Conservation (phyloP, 2,113 vertebrate species). For the Leptocoma aspasia region DNA sequence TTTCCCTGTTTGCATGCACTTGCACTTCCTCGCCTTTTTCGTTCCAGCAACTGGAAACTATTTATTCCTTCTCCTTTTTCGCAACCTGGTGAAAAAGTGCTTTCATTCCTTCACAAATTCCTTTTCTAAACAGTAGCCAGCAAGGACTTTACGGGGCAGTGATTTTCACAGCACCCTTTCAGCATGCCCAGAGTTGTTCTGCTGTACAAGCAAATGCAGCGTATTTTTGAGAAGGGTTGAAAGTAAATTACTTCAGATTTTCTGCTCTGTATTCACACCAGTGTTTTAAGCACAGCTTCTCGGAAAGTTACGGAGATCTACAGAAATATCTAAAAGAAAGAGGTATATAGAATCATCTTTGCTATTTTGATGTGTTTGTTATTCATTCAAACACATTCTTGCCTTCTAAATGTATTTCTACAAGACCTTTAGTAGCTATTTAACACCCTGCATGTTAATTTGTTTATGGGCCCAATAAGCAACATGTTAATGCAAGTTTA, state of each 20-base stretch:
- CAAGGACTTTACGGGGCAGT: not conserved
- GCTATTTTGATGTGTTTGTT: not conserved
- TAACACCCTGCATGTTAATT: not conserved
- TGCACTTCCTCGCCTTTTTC: not conserved
- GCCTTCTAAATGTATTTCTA: not conserved
- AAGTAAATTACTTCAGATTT: not conserved
- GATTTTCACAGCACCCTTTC: not conserved
- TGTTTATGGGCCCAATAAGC: not conserved
- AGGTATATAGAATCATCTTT: not conserved
- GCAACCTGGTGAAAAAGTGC: not conserved
- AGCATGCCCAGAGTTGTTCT: not conserved
- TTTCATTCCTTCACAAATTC: not conserved
- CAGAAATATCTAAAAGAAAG: not conserved
- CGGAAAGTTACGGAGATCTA: not conserved
- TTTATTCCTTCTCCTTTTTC: not conserved
- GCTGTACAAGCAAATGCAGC: not conserved
- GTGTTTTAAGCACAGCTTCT: not conserved
- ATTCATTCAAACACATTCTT: not conserved
- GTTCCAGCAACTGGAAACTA: not conserved
- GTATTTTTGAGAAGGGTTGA: not conserved
- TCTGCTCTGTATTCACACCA: not conserved
- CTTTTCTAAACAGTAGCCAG: not conserved
- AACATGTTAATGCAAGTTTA: not conserved
- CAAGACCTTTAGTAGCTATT: not conserved
- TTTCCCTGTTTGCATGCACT: not conserved